A percentile compares a stretch with the other conserved stretches of the same genome.
Conservation (phyloP, 2,797 vertebrate genomes). For the Anas bernieri region DNA sequence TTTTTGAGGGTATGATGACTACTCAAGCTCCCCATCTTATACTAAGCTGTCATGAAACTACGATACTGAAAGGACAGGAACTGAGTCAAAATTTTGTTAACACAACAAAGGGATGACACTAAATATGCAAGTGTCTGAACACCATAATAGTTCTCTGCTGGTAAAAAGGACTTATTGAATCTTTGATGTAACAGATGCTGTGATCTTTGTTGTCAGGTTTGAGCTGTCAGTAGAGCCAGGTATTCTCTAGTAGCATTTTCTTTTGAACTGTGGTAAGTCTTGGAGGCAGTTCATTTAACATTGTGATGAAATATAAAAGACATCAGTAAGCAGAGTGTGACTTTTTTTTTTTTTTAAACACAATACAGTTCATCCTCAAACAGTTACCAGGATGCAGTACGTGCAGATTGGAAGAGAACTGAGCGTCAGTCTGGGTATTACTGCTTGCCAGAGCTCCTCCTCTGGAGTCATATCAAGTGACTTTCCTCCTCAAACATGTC, state of each 20-base stretch:
- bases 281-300: not conserved
- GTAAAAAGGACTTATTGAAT: not conserved
- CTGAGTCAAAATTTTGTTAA: not conserved
- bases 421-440: not conserved
- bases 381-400: not conserved
- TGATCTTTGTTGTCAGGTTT: not conserved
- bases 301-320: not conserved
- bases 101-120: not conserved
- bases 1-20: fast-evolving
- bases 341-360: not conserved
- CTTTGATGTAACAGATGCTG: not conserved
- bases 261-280: not conserved
- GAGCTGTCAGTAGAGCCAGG: not conserved
- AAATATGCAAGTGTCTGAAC: not conserved
- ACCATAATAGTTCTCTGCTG: not conserved
- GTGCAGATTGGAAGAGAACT: not conserved
- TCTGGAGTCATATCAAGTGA: not conserved
- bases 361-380: not conserved
- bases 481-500: not conserved
- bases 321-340: not conserved
- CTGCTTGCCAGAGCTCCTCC: constrained; percentile 7
- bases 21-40: not conserved
- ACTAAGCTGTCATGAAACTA: fast-evolving
- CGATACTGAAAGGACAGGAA: not conserved
- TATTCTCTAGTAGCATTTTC: not conserved